Evolutionary conservation across 2,888 invertebrate species (phyloP), one percentile per base, ranked within the genome.

Genomic region (Agrochola circellaris): DNA sequence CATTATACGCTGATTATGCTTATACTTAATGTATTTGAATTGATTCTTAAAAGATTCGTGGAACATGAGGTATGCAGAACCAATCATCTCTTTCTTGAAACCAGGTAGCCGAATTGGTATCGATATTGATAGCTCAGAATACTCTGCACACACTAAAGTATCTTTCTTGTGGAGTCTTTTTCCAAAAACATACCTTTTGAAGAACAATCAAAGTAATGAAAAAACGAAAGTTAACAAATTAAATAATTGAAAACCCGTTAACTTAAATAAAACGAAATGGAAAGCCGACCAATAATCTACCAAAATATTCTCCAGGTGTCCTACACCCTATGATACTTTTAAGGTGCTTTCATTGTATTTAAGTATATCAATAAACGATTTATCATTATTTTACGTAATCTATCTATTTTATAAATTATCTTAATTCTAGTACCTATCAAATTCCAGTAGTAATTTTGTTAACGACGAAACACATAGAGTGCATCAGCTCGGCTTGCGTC

Each of bases 301-400:
- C 98, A 2, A 98, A 98, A 95, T 98, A 98, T 95, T 98, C 98
- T 2, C 98, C 98, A 30, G 98, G 98, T 7, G 98, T 98, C 90
- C 98, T 8, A 20, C 54, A 93, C 38, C 38, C 15, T 15, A 38
- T 38, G 17, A 65, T 42, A 20, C 2, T 23, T 23, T 15, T 8
- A 34, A 23, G 1, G 23, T 38, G 23, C 1, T 64, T 42, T 64
- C 6, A 1, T 65, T 65, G 9, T n/a, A 64, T 64, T 42, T 7
- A 64, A 1, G 48, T 13, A 15, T 8, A 4, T 8, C 15, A 42
- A n/a, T 42, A 42, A 42, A 42, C 15, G n/a, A 42, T 17, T n/a
- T 42, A n/a, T 42, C 17, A 9, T 38, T 64, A 0, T n/a, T 64
- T 65, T 26, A 45, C 3, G 20, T 26, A 26, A 7, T 45, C 20